Conservation (phyloP, 1,140 invertebrate genomes). For the Papilio polyxenes region DNA sequence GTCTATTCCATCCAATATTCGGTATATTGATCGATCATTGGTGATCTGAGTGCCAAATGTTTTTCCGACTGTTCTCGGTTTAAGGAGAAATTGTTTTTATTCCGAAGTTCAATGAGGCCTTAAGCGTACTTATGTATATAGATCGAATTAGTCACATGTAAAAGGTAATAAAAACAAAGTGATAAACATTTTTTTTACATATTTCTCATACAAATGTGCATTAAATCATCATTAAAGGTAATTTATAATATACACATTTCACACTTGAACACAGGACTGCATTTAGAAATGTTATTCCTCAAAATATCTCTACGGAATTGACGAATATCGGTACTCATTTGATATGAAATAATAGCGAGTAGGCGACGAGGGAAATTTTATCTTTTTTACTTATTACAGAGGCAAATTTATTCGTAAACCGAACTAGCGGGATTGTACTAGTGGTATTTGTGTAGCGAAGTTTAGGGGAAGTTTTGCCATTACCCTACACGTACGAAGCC, state of each 20-base stretch:
- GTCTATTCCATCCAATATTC: slow-evolving; percentile 8
- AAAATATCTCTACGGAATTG: background rate
- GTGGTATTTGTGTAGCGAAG: slow-evolving; percentile 16
- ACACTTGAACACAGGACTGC: no score
- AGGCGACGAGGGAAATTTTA: background rate
- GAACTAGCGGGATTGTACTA: background rate
- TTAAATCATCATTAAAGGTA: no score
- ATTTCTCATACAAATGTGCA: background rate
- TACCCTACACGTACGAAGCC: slow-evolving; percentile 1
- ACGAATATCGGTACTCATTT: background rate
- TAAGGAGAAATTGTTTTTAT: background rate
- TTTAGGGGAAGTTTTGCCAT: slow-evolving; percentile 10
- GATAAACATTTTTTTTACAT: background rate
- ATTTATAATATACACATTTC: no score
- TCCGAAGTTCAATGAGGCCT: background rate
- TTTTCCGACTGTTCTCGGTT: background rate
- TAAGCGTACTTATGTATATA: background rate
- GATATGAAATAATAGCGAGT: background rate
- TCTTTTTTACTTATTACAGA: background rate
- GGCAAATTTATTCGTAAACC: background rate
- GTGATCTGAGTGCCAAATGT: slow-evolving; percentile 13
- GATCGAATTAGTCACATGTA: background rate
- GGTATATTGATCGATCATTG: background rate
- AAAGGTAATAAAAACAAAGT: background rate
- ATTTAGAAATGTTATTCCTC: background rate